Evolutionary conservation across 2,797 vertebrate genomes (phyloP).

Genomic region (Thripadectes ignobilis): DNA sequence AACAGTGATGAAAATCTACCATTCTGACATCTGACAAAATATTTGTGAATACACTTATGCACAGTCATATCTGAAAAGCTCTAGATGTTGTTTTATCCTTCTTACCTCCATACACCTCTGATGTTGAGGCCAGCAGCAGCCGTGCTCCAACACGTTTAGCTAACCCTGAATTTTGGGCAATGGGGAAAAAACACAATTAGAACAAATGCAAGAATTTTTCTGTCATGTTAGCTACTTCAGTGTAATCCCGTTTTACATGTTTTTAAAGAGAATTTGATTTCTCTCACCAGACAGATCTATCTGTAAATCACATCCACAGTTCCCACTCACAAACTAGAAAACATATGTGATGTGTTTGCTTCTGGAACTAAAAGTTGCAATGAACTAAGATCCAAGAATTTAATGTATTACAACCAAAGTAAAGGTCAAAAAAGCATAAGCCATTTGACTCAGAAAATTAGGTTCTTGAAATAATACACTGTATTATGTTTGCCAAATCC

Average conservation of each 20-base stretch:
- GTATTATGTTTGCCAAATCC: neutral
- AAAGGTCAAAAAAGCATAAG: neutral
- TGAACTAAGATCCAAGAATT: neutral
- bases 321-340: neutral
- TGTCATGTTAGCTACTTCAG: neutral
- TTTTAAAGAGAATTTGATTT: neutral
- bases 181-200: neutral
- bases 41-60: neutral
- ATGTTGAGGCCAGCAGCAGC: slow-evolving; percentile 94
- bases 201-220: neutral
- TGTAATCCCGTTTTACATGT: neutral
- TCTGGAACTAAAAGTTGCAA: neutral
- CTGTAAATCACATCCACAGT: neutral
- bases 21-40: neutral
- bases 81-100: neutral
- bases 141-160: slow-evolving; percentile 97
- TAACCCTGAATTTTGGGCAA: slow-evolving; percentile 80
- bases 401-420: neutral
- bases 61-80: neutral
- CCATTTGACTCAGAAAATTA: neutral
- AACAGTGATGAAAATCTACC: neutral
- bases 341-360: neutral
- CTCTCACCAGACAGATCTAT: neutral
- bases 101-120: slow-evolving; percentile 98
- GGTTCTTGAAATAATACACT: neutral